A percentile compares a stretch with the other conserved stretches of the same genome.
These are phyloP conservation scores for Silurus asotus DNA, from an alignment of 2,113 vertebrate genomes.

Conservation along the genomic window DNA sequence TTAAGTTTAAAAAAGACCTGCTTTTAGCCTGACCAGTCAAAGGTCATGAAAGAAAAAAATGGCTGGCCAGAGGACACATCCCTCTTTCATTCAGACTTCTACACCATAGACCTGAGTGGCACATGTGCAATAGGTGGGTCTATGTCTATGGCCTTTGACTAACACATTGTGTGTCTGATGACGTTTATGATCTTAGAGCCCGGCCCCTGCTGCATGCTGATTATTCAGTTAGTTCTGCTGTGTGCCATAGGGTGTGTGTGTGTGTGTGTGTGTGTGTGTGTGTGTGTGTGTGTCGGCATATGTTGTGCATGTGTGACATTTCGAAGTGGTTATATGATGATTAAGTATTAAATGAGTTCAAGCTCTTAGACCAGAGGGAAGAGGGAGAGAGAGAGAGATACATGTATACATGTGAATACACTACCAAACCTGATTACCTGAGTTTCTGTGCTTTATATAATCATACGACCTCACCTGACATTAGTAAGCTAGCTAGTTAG, in stretches of 20 bases:
- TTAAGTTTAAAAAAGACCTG: not conserved
- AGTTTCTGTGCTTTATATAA: too few species aligned
- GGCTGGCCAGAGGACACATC: not conserved
- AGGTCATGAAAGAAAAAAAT: conserved; percentile 23
- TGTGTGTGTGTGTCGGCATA: not conserved
- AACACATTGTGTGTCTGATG: conserved; percentile 25
- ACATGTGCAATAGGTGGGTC: not conserved
- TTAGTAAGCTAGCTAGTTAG: too few species aligned
- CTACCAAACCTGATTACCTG: too few species aligned
- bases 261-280: conserved; percentile 1
- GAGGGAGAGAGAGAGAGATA: not conserved
- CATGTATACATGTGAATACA: not conserved
- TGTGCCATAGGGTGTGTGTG: not conserved
- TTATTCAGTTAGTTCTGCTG: not conserved
- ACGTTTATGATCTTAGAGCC: conserved; percentile 34
- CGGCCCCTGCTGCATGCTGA: conserved; percentile 6
- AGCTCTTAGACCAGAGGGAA: not conserved
- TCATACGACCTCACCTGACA: too few species aligned
- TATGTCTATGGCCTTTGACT: conserved; percentile 26
- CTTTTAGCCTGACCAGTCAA: conserved; percentile 4
- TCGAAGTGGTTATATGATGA: not conserved
- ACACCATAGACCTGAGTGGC: conserved; percentile 27
- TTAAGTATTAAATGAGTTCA: not conserved
- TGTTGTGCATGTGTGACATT: not conserved
- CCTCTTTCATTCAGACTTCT: conserved; percentile 27